Evolutionary conservation across 1,140 invertebrate species (phyloP).

Genomic region (Bacillus rossius): DNA sequence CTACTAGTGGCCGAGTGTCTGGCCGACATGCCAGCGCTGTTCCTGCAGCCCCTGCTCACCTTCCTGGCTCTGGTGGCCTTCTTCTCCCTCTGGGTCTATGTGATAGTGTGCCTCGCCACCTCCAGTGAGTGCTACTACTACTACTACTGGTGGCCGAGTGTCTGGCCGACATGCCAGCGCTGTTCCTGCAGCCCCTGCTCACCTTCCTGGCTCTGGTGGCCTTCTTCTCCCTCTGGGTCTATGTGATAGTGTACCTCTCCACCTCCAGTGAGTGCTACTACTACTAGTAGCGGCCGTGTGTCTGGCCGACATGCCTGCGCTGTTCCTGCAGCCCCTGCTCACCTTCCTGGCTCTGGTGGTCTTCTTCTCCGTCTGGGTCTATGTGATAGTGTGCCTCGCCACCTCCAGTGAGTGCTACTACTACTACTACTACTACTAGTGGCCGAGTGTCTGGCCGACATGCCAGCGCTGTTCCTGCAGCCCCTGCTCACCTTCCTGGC

Average conservation of each 20-base stretch:
- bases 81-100: constrained; percentile 77
- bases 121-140: constrained; percentile 64
- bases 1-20: too few species aligned
- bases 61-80: constrained; percentile 73
- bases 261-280: constrained; percentile 66
- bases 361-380: constrained; percentile 83
- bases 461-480: constrained; percentile 83
- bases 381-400: constrained; percentile 64
- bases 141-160: too few species aligned
- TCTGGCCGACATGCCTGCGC: constrained; percentile 72
- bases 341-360: constrained; percentile 72
- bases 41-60: constrained; percentile 83
- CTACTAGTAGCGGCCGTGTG: too few species aligned
- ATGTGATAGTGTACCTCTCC: constrained; percentile 64
- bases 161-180: constrained; percentile 72
- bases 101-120: constrained; percentile 66
- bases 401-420: constrained; percentile 66
- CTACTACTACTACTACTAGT: too few species aligned
- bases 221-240: constrained; percentile 83
- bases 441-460: too few species aligned
- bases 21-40: constrained; percentile 75
- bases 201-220: constrained; percentile 72
- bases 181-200: constrained; percentile 82
- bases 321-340: constrained; percentile 82
- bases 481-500: constrained; percentile 80